A percentile compares a stretch with the other conserved stretches of the same genome.
phyloP scores from a whole-genome alignment of 1,140 invertebrate genomes.

The Aphidius gifuensis region DNA sequence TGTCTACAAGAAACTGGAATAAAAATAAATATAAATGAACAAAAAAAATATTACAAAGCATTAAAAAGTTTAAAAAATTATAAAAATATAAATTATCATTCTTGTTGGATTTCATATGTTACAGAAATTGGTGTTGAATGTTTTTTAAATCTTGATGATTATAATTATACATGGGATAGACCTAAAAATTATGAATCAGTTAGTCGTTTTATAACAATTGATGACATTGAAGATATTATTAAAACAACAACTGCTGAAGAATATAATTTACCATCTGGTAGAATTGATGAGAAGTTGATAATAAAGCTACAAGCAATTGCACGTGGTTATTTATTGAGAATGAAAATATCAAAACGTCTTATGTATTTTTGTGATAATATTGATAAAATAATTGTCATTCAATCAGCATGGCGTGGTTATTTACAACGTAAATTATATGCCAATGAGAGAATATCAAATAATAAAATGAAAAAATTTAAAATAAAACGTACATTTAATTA shows the following conservation, averaged over 20 bases:
- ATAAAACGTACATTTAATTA: slow-evolving; percentile 16
- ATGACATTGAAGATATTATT: slow-evolving; percentile 40
- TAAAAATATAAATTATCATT: slow-evolving; percentile 35
- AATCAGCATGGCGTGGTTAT: slow-evolving; percentile 66
- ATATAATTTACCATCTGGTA: slow-evolving; percentile 18
- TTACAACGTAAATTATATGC: slow-evolving; percentile 55
- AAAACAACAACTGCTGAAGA: slow-evolving; percentile 35
- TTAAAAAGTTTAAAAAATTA: slow-evolving; percentile 33
- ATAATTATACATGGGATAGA: slow-evolving; percentile 45
- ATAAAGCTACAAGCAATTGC: slow-evolving; percentile 62
- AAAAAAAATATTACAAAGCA: slow-evolving; percentile 33
- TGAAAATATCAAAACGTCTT: slow-evolving; percentile 53
- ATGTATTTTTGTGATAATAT: slow-evolving; percentile 57
- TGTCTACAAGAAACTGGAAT: slow-evolving; percentile 30
- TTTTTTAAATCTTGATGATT: slow-evolving; percentile 44
- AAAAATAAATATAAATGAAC: slow-evolving; percentile 30
- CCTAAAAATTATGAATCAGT: slow-evolving; percentile 35
- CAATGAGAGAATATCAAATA: slow-evolving; percentile 43
- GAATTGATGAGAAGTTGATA: slow-evolving; percentile 44
- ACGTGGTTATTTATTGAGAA: slow-evolving; percentile 64
- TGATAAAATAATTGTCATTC: slow-evolving; percentile 60
- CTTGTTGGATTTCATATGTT: slow-evolving; percentile 38
- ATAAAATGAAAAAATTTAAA: slow-evolving; percentile 41
- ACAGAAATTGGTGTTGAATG: slow-evolving; percentile 39
- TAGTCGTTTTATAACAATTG: slow-evolving; percentile 37